Percentiles rank a stretch among this genome's conserved stretches.
phyloP scores from a whole-genome alignment of 1,140 invertebrate species.

The Nephotettix cincticeps region DNA sequence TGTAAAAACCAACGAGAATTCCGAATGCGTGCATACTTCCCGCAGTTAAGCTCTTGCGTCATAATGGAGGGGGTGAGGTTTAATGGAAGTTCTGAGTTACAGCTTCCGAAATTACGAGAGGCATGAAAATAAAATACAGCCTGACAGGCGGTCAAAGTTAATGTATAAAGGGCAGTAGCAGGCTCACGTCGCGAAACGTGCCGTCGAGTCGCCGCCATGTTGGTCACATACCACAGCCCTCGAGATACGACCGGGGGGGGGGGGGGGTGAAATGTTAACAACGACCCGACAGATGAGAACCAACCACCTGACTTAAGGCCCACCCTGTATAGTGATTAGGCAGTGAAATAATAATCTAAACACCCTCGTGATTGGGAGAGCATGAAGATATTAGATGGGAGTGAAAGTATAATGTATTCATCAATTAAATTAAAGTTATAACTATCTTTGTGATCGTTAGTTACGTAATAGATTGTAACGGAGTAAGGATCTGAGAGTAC shows the following conservation, averaged over 20 bases:
- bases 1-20: conserved; percentile 22
- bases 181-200: not conserved
- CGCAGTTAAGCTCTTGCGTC: conserved; percentile 5
- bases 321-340: not conserved
- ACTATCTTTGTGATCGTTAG: no score
- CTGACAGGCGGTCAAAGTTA: conserved; percentile 14
- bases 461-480: no score
- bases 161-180: conserved; percentile 15
- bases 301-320: conserved; percentile 10
- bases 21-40: conserved; percentile 14
- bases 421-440: no score
- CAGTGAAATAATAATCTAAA: no score
- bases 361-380: no score
- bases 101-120: conserved; percentile 22
- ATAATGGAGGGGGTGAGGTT: conserved; percentile 14
- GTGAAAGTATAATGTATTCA: no score
- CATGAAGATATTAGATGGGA: no score
- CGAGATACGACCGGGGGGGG: not conserved
- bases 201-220: conserved; percentile 9
- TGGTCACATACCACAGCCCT: not conserved
- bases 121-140: conserved; percentile 19
- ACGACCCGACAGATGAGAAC: not conserved
- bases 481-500: no score
- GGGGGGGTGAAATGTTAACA: not conserved
- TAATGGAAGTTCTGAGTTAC: conserved; percentile 22